phyloP scores from a whole-genome alignment of 2,888 invertebrate genomes.

The Ophonus ardosiacus region DNA sequence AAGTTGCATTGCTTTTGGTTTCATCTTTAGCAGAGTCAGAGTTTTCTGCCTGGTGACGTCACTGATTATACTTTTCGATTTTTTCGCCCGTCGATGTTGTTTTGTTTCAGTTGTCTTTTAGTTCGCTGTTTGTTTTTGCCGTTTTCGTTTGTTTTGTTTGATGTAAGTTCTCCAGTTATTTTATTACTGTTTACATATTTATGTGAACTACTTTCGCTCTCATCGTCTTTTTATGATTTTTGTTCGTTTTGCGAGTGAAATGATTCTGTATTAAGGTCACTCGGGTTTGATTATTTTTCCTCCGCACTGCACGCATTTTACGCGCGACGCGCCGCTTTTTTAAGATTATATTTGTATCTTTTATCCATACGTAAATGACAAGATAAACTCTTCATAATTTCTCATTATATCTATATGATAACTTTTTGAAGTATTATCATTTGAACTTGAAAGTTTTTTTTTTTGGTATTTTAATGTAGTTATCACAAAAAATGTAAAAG shows the following conservation, averaged over 20 bases:
- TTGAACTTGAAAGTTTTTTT: constrained; percentile 21
- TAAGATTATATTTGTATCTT: background rate
- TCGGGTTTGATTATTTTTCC: constrained; percentile 42
- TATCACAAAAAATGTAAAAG: background rate
- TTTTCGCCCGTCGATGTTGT: constrained; percentile 50
- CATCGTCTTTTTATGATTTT: constrained; percentile 60
- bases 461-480: background rate
- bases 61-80: constrained; percentile 62
- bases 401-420: background rate
- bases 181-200: constrained; percentile 64
- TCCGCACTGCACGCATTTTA: constrained; percentile 13
- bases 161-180: constrained; percentile 62
- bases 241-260: constrained; percentile 53
- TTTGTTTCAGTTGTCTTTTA: constrained; percentile 57
- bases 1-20: constrained; percentile 27
- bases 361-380: background rate
- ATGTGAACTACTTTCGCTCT: constrained; percentile 63
- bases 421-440: constrained; percentile 1
- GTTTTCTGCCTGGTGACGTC: constrained; percentile 53
- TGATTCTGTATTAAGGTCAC: constrained; percentile 51
- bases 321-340: background rate
- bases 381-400: background rate
- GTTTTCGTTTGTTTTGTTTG: constrained; percentile 61
- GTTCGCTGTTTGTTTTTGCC: constrained; percentile 56
- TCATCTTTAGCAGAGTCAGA: constrained; percentile 12